These are phyloP conservation scores for Serinus canaria DNA, from an alignment of 2,113 vertebrate genomes.

Conservation along the genomic window DNA sequence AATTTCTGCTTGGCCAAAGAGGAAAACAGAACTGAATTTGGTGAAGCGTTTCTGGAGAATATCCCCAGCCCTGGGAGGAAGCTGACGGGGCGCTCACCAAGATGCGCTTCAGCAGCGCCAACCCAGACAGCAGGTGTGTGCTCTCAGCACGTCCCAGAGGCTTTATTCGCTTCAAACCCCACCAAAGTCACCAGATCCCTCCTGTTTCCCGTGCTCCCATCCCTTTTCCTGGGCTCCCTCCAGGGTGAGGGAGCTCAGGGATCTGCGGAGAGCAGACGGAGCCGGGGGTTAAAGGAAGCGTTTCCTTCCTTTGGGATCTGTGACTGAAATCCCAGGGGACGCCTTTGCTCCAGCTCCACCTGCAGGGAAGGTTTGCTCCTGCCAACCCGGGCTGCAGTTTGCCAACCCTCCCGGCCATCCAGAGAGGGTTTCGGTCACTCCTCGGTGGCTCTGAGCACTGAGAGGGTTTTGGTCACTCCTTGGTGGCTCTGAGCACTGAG, in stretches of 20 bases:
- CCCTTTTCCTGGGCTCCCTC: too few species aligned
- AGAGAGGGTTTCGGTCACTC: fast-evolving
- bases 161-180: background rate
- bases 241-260: background rate
- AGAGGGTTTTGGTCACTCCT: background rate
- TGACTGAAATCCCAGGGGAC: background rate
- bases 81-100: fast-evolving
- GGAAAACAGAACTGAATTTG: fast-evolving
- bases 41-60: background rate
- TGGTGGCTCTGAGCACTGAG: background rate
- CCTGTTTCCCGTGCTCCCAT: background rate
- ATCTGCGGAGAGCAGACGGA: background rate
- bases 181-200: fast-evolving
- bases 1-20: fast-evolving
- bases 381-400: fast-evolving
- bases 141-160: fast-evolving
- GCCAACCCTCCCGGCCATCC: background rate
- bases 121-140: background rate
- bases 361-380: background rate
- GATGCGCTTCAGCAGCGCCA: background rate
- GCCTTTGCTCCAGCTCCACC: background rate
- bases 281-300: fast-evolving
- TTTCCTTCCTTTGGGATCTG: fast-evolving
- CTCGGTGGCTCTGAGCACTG: background rate
- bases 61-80: fast-evolving